Base-by-base conservation (phyloP, 2,888 invertebrate species). In the Heliconius sara region DNA sequence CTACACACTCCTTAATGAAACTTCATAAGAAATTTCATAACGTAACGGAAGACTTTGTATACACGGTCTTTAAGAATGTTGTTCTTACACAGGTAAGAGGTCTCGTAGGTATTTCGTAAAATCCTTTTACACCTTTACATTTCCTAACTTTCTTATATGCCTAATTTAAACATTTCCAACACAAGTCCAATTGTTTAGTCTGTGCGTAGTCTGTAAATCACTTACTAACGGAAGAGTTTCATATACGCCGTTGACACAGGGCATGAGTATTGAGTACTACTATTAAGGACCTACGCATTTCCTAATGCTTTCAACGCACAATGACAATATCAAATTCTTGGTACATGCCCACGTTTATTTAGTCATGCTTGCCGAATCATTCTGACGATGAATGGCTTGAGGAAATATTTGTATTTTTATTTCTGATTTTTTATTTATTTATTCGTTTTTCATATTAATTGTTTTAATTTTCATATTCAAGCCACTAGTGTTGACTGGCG, bases 291-390 rank as follows among this genome's bases (percentile, higher is more conserved):
- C 43, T 75, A 75, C 75, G 75, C 65, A 75, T 75, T 75, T 47
- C 65, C 75, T 79, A 57, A 77, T 78, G 72, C 66, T 71, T 72
- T 72, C 30, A 68, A 47, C 74, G 73, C 34, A n/a, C 43, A 73
- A 66, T 77, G 79, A 79, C 76, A 68, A 68, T 34, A 65, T 39
- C 27, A 66, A 39, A 72, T 79, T 81, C 70, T 68, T 63, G 76
- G 76, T 81, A 81, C n/a, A 43, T 63, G 75, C 72, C 79, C 78
- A 73, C 79, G 75, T 76, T 74, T 75, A 74, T 25, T 75, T 60
- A 72, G 30, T 47, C 47, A 78, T n/a, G 47, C 22, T 66, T 27
- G 27, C n/a, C 73, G 25, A 67, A 78, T 74, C 67, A 66, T 65
- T 25, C 13, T 16, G 34, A 43, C 73, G 25, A 78, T 67, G 22